phyloP scores from a whole-genome alignment of 2,797 vertebrate species.

The Muscicapa comitata region DNA sequence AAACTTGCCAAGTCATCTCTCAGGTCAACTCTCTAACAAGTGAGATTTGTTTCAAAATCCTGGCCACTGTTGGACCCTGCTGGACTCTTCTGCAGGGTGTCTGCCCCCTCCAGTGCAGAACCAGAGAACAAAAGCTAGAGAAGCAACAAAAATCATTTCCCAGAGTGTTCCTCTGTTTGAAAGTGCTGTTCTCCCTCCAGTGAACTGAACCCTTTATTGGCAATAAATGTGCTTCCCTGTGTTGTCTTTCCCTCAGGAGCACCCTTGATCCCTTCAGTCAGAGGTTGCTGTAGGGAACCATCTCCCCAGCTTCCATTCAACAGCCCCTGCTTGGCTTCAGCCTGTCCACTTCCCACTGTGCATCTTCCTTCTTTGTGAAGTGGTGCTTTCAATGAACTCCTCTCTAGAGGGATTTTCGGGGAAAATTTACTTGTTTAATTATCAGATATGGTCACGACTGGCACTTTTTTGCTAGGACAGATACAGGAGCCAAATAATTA shows the following conservation, averaged over 20 bases:
- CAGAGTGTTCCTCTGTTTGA: background rate
- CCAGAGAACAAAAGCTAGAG: background rate
- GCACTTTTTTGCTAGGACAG: background rate
- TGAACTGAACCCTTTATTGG: background rate
- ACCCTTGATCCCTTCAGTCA: background rate
- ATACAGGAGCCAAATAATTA: background rate
- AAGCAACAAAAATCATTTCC: background rate
- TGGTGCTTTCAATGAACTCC: background rate
- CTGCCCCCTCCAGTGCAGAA: background rate
- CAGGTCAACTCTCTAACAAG: background rate
- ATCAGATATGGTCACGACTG: background rate
- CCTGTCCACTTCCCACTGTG: background rate
- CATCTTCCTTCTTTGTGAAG: background rate
- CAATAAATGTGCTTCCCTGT: background rate
- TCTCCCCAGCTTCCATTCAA: background rate
- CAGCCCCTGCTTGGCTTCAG: accelerated
- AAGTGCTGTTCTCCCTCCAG: background rate
- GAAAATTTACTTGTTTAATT: background rate
- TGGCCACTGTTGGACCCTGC: background rate
- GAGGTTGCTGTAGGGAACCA: background rate
- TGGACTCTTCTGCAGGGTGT: accelerated
- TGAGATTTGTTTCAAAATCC: background rate
- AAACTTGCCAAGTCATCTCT: background rate
- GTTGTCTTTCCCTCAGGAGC: background rate
- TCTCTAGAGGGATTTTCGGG: background rate